These are phyloP conservation scores for Scaptodrosophila lebanonensis DNA, from an alignment of 1,140 invertebrate genomes.

Conservation along the genomic window DNA sequence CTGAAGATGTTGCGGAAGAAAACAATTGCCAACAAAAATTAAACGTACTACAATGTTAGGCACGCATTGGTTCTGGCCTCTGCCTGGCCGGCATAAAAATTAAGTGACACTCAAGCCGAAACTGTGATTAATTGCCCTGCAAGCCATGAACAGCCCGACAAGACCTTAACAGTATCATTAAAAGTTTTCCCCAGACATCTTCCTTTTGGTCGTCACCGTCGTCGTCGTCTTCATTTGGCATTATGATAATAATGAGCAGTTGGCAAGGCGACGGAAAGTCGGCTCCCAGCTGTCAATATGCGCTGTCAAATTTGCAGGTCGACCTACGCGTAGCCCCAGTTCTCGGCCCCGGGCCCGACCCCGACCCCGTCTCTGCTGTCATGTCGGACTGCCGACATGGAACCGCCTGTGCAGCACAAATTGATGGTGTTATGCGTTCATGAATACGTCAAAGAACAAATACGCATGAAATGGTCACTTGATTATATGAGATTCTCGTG, in stretches of 20 bases:
- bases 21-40: too few species aligned
- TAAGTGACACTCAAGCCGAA: conserved; percentile 60
- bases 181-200: conserved; percentile 56
- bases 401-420: conserved; percentile 20
- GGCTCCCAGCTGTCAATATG: conserved; percentile 2
- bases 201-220: conserved; percentile 45
- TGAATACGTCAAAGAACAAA: conserved; percentile 64
- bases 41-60: conserved; percentile 51
- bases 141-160: conserved; percentile 21
- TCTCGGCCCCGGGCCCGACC: too few species aligned
- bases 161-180: conserved; percentile 61
- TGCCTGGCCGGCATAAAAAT: conserved; percentile 42
- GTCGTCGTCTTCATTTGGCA: conserved; percentile 71
- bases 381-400: background rate
- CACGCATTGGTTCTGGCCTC: background rate
- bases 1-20: too few species aligned
- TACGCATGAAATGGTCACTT: conserved; percentile 58
- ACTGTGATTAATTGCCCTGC: conserved; percentile 69
- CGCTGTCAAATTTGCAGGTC: conserved; percentile 53
- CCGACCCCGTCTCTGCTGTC: conserved; percentile 31
- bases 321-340: too few species aligned
- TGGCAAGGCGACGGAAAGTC: conserved; percentile 32
- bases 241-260: conserved; percentile 62
- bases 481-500: conserved; percentile 46
- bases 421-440: conserved; percentile 63